Evolutionary conservation across 2,113 vertebrate genomes (phyloP).

Genomic region (Brienomyrus brachyistius): DNA sequence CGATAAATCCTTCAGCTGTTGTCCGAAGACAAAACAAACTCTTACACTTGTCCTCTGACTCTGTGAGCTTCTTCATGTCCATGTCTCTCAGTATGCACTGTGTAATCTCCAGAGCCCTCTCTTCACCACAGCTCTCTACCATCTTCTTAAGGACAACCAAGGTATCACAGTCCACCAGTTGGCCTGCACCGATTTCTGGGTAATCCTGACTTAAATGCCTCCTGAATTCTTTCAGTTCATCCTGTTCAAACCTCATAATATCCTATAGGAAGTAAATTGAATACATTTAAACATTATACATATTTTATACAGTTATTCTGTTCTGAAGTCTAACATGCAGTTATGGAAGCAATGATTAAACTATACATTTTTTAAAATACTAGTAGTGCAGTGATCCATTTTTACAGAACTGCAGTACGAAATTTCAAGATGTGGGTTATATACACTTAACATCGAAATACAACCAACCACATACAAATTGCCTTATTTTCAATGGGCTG

Average conservation of each 20-base stretch:
- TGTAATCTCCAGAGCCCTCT: constrained; percentile 15
- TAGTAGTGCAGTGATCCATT: neutral
- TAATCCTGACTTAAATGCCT: neutral
- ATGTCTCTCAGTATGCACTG: constrained; percentile 16
- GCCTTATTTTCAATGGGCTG: neutral
- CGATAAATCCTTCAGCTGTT: neutral
- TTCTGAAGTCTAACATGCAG: neutral
- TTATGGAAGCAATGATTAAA: neutral
- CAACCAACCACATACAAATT: neutral
- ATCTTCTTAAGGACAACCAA: neutral
- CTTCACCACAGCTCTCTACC: neutral
- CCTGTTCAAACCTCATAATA: neutral
- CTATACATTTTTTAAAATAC: neutral
- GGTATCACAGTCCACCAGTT: neutral
- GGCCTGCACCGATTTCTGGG: neutral
- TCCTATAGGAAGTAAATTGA: neutral
- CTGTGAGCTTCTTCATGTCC: constrained; percentile 2
- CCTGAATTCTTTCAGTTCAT: neutral
- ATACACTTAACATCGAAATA: neutral
- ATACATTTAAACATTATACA: neutral
- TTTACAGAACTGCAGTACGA: neutral
- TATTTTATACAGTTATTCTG: neutral
- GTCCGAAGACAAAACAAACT: neutral
- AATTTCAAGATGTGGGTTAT: neutral
- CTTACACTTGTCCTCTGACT: neutral